phyloP scores from a whole-genome alignment of 2,113 vertebrate species.

The Propithecus coquereli region DNA sequence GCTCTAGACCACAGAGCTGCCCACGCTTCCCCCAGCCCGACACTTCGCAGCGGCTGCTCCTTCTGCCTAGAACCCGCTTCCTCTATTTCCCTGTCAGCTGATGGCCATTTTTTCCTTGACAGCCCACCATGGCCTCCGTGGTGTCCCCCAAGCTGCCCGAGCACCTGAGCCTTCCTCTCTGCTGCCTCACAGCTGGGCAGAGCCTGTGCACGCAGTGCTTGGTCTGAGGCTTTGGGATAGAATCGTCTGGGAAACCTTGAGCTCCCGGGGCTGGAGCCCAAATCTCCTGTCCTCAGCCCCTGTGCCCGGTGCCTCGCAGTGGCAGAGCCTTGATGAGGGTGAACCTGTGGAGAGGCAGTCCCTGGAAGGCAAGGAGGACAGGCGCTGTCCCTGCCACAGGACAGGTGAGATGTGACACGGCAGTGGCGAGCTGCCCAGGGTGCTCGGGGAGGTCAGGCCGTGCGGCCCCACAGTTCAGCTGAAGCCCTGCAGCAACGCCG shows the following conservation, averaged over 20 bases:
- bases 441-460: neutral
- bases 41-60: neutral
- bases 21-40: accelerated
- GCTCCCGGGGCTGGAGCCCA: neutral
- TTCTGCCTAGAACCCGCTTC: neutral
- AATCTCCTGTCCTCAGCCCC: neutral
- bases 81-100: neutral
- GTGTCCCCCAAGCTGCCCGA: neutral
- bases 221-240: neutral
- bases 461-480: neutral
- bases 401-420: neutral
- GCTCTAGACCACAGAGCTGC: accelerated
- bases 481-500: neutral
- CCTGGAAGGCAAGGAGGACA: neutral
- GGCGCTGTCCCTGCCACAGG: no score
- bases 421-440: neutral
- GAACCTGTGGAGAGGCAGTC: accelerated
- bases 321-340: neutral
- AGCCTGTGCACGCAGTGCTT: accelerated
- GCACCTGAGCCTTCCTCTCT: neutral
- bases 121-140: accelerated
- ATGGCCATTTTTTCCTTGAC: neutral
- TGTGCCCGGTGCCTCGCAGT: accelerated
- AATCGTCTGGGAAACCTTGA: neutral
- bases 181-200: neutral